These are phyloP conservation scores for Drosophila triauraria DNA, from an alignment of 1,140 invertebrate species.

Conservation along the genomic window DNA sequence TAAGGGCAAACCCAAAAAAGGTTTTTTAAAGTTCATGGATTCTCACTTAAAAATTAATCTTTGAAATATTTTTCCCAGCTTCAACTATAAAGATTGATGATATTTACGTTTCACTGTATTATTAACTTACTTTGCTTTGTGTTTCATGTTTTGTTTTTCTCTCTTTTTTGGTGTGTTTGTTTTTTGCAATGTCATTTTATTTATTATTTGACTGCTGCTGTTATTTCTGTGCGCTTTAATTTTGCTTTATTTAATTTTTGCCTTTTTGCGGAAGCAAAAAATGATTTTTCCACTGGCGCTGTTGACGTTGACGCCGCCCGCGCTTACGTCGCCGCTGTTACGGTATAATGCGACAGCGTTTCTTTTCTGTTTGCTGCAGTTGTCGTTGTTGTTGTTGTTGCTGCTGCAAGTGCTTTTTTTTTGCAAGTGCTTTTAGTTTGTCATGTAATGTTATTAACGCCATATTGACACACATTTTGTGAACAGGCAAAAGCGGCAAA, in stretches of 20 bases:
- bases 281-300: slow-evolving; percentile 31
- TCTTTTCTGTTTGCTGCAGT: slow-evolving; percentile 34
- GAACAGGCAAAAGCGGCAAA: slow-evolving; percentile 22
- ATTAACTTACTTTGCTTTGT: slow-evolving; percentile 5
- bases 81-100: neutral
- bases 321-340: slow-evolving; percentile 55
- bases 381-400: slow-evolving; percentile 7
- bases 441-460: slow-evolving; percentile 82
- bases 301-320: slow-evolving; percentile 19
- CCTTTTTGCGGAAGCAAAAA: slow-evolving; percentile 75
- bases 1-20: too few species aligned
- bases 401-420: slow-evolving; percentile 12
- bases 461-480: slow-evolving; percentile 77
- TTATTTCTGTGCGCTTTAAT: slow-evolving; percentile 58
- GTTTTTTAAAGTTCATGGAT: too few species aligned
- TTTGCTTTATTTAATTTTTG: slow-evolving; percentile 54
- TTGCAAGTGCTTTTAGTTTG: slow-evolving; percentile 68
- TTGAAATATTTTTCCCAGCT: neutral
- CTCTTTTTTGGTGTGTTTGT: slow-evolving; percentile 15
- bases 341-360: slow-evolving; percentile 61
- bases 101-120: slow-evolving; percentile 5
- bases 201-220: slow-evolving; percentile 49
- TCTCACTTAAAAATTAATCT: too few species aligned
- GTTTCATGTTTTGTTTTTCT: slow-evolving; percentile 15
- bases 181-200: slow-evolving; percentile 70